phyloP scores from a whole-genome alignment of 2,113 vertebrate species.

The Misgurnus anguillicaudatus region DNA sequence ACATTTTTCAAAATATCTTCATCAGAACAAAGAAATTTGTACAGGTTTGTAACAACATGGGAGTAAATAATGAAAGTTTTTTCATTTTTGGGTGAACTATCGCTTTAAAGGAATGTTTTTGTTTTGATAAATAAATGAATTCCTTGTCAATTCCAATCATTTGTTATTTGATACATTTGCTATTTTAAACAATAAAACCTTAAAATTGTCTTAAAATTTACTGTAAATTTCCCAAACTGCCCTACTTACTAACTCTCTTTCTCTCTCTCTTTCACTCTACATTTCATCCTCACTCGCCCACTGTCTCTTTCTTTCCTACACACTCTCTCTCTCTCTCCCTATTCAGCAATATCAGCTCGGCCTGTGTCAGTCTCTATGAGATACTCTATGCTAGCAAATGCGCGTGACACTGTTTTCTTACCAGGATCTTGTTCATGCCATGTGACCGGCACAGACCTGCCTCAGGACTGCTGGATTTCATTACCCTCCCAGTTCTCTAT shows the following conservation, averaged over 20 bases:
- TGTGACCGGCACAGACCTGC: conserved; percentile 60
- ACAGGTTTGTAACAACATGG: too few species aligned
- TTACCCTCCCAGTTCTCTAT: conserved; percentile 54
- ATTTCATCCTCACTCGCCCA: background rate
- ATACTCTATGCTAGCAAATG: conserved; percentile 43
- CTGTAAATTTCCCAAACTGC: background rate
- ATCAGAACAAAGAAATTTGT: too few species aligned
- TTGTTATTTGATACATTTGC: too few species aligned
- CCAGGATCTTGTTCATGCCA: conserved; percentile 62
- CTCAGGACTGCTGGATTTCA: conserved; percentile 55
- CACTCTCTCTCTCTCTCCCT: conserved; percentile 21
- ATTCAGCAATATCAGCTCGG: conserved; percentile 32
- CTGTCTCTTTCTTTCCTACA: background rate
- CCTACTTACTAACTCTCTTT: background rate
- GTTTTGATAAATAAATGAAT: too few species aligned
- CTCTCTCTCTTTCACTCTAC: background rate
- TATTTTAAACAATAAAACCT: too few species aligned
- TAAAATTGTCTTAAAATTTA: too few species aligned
- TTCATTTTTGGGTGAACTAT: too few species aligned
- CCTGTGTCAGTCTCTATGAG: conserved; percentile 35
- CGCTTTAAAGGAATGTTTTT: too few species aligned
- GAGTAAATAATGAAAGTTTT: too few species aligned
- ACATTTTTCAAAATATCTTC: too few species aligned
- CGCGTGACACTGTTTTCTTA: conserved; percentile 62
- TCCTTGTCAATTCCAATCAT: too few species aligned